phyloP scores from a whole-genome alignment of 1,140 invertebrate genomes.

The Drosophila albomicans region DNA sequence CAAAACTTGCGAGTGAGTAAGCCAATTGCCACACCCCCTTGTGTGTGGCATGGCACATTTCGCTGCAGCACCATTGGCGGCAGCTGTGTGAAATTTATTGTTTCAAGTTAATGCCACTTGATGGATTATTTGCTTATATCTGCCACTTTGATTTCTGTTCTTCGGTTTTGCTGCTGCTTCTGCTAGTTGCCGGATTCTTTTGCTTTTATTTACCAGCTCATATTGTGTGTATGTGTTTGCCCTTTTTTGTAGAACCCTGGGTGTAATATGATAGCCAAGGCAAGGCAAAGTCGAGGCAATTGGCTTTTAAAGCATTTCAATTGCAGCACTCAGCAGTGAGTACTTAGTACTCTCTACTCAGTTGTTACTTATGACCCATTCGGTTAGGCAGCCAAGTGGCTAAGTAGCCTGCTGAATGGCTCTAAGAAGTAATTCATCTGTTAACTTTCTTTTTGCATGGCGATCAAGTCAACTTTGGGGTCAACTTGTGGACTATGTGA shows the following conservation, averaged over 20 bases:
- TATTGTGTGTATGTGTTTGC: slow-evolving; percentile 6
- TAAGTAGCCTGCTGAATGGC: background rate
- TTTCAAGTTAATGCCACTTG: slow-evolving; percentile 84
- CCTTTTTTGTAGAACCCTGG: slow-evolving; percentile 9
- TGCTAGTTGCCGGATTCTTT: slow-evolving; percentile 12
- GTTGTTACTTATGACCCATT: slow-evolving; percentile 9
- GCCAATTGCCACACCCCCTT: slow-evolving; percentile 42
- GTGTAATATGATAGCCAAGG: slow-evolving; percentile 46
- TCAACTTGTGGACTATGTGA: background rate
- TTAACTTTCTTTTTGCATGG: slow-evolving; percentile 1
- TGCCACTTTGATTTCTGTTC: slow-evolving; percentile 64
- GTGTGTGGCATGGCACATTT: background rate
- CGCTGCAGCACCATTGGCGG: background rate
- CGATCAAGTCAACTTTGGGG: slow-evolving; percentile 21
- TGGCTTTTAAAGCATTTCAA: slow-evolving; percentile 46
- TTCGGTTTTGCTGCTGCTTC: slow-evolving; percentile 1
- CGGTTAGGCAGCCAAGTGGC: slow-evolving; percentile 30
- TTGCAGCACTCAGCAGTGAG: slow-evolving; percentile 20
- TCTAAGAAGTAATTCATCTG: slow-evolving; percentile 4
- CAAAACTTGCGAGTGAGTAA: slow-evolving; percentile 24
- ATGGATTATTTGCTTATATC: slow-evolving; percentile 81
- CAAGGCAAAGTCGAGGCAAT: slow-evolving; percentile 34
- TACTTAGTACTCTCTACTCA: too few relatives aligned
- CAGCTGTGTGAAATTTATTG: slow-evolving; percentile 77
- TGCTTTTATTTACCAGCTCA: slow-evolving; percentile 7